Conservation (phyloP, 2,888 invertebrate genomes). For the Ethmia dodecea region DNA sequence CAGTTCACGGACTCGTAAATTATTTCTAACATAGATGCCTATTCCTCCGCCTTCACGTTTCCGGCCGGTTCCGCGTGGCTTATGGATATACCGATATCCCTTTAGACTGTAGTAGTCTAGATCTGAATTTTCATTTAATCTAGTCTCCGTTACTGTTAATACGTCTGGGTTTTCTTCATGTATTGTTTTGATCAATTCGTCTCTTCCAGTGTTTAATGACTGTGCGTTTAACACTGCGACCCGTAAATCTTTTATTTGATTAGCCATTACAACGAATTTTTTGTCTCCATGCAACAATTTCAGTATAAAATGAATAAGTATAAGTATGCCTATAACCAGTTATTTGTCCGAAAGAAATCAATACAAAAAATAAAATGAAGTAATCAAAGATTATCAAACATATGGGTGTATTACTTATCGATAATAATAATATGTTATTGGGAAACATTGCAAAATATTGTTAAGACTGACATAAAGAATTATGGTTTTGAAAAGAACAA, state of each 20-base stretch:
- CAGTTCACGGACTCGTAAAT: not conserved
- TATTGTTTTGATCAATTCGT: constrained; percentile 3
- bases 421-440: not conserved
- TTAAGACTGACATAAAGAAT: not conserved
- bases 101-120: not conserved
- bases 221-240: constrained; percentile 2
- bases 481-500: not conserved
- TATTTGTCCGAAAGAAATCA: no score
- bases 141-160: constrained; percentile 2
- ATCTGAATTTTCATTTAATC: constrained; percentile 2
- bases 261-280: not conserved
- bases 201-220: constrained; percentile 6
- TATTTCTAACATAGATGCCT: not conserved
- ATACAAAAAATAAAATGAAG: not conserved
- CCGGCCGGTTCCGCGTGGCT: not conserved
- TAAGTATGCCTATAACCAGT: no score
- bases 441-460: not conserved
- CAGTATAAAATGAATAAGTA: no score
- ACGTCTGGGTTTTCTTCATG: not conserved
- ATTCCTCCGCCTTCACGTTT: constrained; percentile 4
- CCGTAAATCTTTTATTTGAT: not conserved
- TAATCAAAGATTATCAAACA: not conserved
- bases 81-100: constrained; percentile 3
- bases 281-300: no score
- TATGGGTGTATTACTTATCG: not conserved